phyloP scores from a whole-genome alignment of 1,140 invertebrate genomes.

The Muscidifurax raptorellus region DNA sequence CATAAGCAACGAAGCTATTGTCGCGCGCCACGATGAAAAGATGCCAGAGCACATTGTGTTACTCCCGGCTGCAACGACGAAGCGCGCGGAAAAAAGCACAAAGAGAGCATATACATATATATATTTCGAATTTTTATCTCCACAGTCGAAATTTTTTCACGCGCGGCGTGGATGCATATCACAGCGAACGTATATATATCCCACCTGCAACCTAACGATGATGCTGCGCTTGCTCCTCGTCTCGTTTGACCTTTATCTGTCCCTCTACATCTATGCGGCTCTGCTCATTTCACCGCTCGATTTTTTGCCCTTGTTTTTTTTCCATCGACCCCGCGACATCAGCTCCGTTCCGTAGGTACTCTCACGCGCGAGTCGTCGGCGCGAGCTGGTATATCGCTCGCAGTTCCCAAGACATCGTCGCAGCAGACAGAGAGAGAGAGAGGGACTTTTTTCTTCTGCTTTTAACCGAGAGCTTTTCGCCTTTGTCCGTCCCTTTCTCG shows the following conservation, averaged over 20 bases:
- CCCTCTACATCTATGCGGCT: constrained; percentile 48
- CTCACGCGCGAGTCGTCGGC: background rate
- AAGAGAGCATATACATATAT: background rate
- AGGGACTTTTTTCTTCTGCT: constrained; percentile 26
- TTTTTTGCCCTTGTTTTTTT: constrained; percentile 52
- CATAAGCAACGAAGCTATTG: no score
- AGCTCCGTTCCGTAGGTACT: background rate
- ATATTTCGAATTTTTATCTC: constrained; percentile 31
- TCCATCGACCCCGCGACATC: background rate
- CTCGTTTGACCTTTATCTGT: constrained; percentile 49
- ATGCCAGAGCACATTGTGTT: no score
- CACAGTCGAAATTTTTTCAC: background rate
- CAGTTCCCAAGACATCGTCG: constrained; percentile 50
- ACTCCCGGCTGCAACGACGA: background rate
- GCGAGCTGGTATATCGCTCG: background rate
- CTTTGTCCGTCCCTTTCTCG: constrained; percentile 24
- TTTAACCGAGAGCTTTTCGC: constrained; percentile 44
- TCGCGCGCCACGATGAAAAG: no score
- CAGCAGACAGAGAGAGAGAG: background rate
- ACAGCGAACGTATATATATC: background rate
- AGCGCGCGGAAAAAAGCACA: background rate
- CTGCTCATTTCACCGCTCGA: constrained; percentile 52
- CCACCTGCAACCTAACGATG: constrained; percentile 11
- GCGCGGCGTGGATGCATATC: background rate
- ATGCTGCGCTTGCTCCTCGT: no score